Conservation (phyloP, 2,888 invertebrate species). For the Phytoseiulus persimilis region DNA sequence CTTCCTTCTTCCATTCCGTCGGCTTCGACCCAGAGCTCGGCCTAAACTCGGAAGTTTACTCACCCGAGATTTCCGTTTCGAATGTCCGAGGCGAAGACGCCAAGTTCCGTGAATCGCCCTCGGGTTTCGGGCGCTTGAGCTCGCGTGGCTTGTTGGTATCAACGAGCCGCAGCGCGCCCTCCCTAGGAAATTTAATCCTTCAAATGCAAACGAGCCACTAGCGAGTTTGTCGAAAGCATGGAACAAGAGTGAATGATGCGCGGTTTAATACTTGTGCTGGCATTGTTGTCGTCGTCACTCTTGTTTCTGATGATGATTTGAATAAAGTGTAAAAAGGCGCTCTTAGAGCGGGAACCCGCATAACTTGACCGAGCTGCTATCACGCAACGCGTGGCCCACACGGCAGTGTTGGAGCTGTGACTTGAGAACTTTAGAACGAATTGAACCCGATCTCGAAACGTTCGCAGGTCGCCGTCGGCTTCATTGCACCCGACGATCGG, state of each 20-base stretch:
- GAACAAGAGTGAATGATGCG: neutral
- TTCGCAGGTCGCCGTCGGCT: neutral
- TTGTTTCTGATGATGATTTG: neutral
- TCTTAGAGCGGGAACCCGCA: neutral
- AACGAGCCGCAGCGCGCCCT: neutral
- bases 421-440: neutral
- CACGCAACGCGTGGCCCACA: neutral
- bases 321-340: neutral
- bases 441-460: neutral
- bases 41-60: no score
- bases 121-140: neutral
- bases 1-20: no score
- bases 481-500: neutral
- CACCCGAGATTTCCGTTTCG: neutral
- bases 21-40: no score
- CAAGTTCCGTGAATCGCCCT: neutral
- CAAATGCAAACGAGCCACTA: neutral
- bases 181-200: neutral
- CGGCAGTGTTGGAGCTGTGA: neutral
- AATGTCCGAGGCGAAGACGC: neutral
- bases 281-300: neutral
- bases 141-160: neutral
- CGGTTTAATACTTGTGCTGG: neutral
- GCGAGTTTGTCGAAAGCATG: neutral
- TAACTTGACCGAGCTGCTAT: neutral